Evolutionary conservation across 2,113 vertebrate genomes (phyloP).

Genomic region (Lophochroa leadbeateri): DNA sequence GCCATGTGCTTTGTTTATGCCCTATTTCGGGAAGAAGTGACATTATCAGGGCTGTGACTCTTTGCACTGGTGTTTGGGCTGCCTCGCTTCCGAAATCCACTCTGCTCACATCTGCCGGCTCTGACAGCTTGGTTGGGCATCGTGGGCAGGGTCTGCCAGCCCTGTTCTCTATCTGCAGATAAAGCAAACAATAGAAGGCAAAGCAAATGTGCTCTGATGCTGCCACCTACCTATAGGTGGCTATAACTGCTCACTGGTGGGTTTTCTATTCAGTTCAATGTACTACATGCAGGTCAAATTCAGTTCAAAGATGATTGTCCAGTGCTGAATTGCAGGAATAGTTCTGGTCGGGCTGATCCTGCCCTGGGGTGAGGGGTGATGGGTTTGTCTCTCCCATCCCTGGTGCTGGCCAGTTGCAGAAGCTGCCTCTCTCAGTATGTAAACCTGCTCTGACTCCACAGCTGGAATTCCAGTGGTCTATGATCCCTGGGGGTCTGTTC

Average conservation of each 20-base stretch:
- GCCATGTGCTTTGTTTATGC: no score
- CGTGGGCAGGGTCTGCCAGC: neutral
- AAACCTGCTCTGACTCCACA: neutral
- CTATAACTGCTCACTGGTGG: neutral
- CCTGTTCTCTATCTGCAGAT: neutral
- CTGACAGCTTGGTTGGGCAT: neutral
- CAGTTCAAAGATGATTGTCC: neutral
- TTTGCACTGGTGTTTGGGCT: no score
- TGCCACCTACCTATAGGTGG: conserved; percentile 47
- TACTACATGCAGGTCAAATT: neutral
- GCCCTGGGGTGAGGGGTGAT: neutral
- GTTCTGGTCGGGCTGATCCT: neutral
- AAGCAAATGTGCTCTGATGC: neutral
- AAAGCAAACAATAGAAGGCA: neutral
- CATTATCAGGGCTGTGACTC: no score
- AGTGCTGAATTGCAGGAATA: neutral
- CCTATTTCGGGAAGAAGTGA: no score
- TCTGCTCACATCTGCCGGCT: neutral
- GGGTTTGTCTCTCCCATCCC: neutral
- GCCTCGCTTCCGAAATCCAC: neutral
- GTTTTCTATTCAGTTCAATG: fast-evolving
- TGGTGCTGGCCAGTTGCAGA: neutral
- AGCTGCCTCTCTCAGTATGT: fast-evolving
- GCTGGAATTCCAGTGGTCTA: neutral
- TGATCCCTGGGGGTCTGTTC: neutral